Evolutionary conservation across 2,888 invertebrate species (phyloP).

Genomic region (Drosophila parthenogenetica): DNA sequence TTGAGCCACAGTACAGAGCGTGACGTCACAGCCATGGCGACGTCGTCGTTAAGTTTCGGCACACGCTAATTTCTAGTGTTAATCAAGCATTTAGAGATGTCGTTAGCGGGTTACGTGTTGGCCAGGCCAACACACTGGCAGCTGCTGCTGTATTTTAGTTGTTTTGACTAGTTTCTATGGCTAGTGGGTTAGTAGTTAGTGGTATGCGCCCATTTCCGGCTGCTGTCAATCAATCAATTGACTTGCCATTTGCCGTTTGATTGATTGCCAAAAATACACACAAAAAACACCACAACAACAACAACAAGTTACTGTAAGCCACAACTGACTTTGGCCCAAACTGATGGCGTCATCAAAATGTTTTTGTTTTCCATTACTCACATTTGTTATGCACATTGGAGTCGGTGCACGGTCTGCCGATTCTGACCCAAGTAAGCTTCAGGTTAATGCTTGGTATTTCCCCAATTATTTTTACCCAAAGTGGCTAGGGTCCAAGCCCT

Average conservation of each 20-base stretch:
- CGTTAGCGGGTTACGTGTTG: conserved; percentile 68
- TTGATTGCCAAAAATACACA: conserved; percentile 37
- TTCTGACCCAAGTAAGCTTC: background rate
- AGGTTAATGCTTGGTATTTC: conserved; percentile 53
- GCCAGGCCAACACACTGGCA: conserved; percentile 35
- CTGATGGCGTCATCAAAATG: conserved; percentile 37
- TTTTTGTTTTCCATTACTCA: conserved; percentile 36
- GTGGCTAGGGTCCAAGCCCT: conserved; percentile 12
- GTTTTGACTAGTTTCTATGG: conserved; percentile 28
- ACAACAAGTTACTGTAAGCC: background rate
- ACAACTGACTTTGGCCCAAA: background rate
- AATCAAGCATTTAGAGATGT: conserved; percentile 76
- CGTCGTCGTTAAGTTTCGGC: conserved; percentile 38
- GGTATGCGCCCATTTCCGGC: conserved; percentile 53
- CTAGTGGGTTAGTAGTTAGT: conserved; percentile 53
- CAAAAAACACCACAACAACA: background rate
- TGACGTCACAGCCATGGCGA: conserved; percentile 54
- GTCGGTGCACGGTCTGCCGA: conserved; percentile 10
- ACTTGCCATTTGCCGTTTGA: conserved; percentile 37
- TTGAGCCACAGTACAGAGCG: conserved; percentile 26
- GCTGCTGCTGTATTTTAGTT: background rate
- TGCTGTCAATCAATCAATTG: conserved; percentile 34
- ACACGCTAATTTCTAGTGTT: conserved; percentile 71
- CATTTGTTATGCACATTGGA: conserved; percentile 42
- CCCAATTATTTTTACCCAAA: conserved; percentile 42